Base-by-base conservation (phyloP, 2,113 vertebrate species). In the Puma concolor region DNA sequence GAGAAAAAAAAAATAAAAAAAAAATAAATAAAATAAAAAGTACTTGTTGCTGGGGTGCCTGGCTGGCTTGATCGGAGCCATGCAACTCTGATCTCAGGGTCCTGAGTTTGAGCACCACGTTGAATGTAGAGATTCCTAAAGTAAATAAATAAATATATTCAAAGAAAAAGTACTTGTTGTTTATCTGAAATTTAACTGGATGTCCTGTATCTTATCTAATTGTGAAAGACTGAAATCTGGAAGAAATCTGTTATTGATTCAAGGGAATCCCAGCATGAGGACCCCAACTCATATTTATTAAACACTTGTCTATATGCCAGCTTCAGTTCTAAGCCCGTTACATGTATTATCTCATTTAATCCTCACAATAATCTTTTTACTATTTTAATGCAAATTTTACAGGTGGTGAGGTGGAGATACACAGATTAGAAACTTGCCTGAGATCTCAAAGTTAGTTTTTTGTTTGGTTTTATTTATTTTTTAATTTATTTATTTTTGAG, bases 101-200 rank as follows among this genome's bases (percentile, higher is more conserved):
- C 74, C 44, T 48, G 41, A 77, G 74, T 77, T 17, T 1, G 0
- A 77, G 27, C 41, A 27, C 15, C 41, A 9, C 15, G 7, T 48
- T 17, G 41, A 41, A 44, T 77, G 1, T 77, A 48, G 27, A 48
- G 27, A 48, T 48, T 41, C 31, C 74, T 60, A 3, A 60, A 60
- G 57, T 60, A 60, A 60, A 60, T 60, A 60, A 60, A 25, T 60
- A 60, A 21, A 23, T 60, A 60, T 60, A 60, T 23, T 5, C 48
- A 60, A 25, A 14, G 2, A 89, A 92, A 60, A 95, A 81, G 3
- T 90, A 81, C 27, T 89, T 66, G 16, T 77, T 81, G 0, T 94
- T 96, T 80, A 41, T 81, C 38, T 95, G 72, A 91, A 93, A 60
- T 63, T 85, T 84, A 95, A 52, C 33, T 10, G 25, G 29, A 11